Evolutionary conservation across 2,888 invertebrate genomes (phyloP), one percentile per base, ranked within the genome.

Genomic region (Drosophila testacea): DNA sequence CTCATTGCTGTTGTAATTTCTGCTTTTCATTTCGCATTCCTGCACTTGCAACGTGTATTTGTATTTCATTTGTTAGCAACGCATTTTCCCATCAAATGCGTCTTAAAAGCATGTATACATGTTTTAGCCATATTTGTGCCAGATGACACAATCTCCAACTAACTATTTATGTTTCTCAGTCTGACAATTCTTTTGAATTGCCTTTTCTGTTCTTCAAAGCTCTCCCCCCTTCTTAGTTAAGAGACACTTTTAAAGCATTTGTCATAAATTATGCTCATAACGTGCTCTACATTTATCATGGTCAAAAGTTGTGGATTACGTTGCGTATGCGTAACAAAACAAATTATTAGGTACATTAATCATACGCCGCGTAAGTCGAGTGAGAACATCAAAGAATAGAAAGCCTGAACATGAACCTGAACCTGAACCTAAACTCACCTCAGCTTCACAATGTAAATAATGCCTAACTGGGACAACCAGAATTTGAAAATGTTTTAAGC

Each of bases 261-360:
- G n/a, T 51, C 51, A 30, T 41, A 38, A 32, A 32, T 9, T 7
- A 13, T n/a, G 36, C 52, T 55, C 11, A 63, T 62, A 64, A 67
- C 68, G 73, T 77, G 69, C 46, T 34, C 55, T 32, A 62, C 69
- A 82, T 79, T 83, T 79, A 69, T 79, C 76, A 70, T 60, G 44
- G 27, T 6, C 32, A 22, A 50, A 50, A 27, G 10, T 36, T 44
- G 39, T 32, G 28, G 51, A n/a, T 61, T 59, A 63, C 51, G 50
- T 36, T 47, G 67, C 71, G 74, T 80, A 77, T 80, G 61, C 57
- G 67, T 63, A 77, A 80, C 77, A 77, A 72, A 74, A 57, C 70
- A 67, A 83, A 83, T 83, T 74, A 69, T 62, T 69, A 67, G 65
- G 57, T 46, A 68, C 74, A 83, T 81, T 83, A 81, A 80, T 80